Evolutionary conservation across 2,113 vertebrate genomes (phyloP).

Genomic region (Xenotilapia longispinis): DNA sequence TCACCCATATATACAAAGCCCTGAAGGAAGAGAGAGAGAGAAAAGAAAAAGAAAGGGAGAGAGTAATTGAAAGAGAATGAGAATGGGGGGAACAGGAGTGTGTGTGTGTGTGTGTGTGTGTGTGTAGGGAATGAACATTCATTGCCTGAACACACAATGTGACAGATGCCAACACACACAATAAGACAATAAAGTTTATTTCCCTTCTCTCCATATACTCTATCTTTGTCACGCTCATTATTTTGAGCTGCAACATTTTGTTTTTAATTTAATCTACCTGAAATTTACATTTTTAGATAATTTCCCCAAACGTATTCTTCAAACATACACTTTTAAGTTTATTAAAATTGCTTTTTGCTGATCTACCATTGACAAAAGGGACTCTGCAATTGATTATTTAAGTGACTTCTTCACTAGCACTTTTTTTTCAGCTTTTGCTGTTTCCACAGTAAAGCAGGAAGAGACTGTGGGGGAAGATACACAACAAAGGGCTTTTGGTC

Average conservation of each 20-base stretch:
- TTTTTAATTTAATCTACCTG: not conserved
- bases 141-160: not conserved
- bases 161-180: not conserved
- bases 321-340: not conserved
- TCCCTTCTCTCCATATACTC: not conserved
- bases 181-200: not conserved
- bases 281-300: not conserved
- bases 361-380: not conserved
- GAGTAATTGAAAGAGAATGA: slow-evolving; percentile 45
- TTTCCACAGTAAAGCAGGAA: not conserved
- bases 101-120: not conserved
- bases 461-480: not conserved
- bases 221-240: not conserved
- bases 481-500: not conserved
- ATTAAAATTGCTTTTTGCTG: not conserved
- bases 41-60: slow-evolving; percentile 19
- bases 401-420: not conserved
- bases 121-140: not conserved
- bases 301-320: not conserved
- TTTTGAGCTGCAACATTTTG: not conserved
- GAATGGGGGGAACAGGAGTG: not conserved
- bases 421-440: not conserved
- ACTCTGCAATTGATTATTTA: not conserved
- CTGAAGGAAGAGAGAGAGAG: slow-evolving; percentile 20
- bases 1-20: slow-evolving; percentile 69